Evolutionary conservation across 2,888 invertebrate genomes (phyloP), one percentile per base, ranked within the genome.

Genomic region (Ditylenchus weischeri): DNA sequence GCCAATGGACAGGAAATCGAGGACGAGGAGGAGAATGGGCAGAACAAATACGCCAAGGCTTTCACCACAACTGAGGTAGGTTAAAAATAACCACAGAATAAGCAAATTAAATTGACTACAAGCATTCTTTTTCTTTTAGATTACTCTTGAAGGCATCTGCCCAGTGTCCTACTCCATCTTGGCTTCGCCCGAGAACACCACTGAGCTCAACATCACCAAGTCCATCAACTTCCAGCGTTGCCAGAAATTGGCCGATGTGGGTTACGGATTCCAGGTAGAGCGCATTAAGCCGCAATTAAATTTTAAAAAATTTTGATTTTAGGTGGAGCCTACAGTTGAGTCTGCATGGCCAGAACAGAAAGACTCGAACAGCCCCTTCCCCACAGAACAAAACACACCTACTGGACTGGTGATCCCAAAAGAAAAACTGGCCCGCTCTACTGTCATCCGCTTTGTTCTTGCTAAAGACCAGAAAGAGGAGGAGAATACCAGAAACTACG

Each of bases 161-260:
- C 38, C 62, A 13, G 61, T 65, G 50, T 43, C 47, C 21, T 71
- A 71, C 66, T 69, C 69, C n/a, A 18, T 71, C 65, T 11, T 36
- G 23, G 23, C 59, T 23, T 38, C 23, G 2, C 47, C 47, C 48
- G 35, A 47, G 21, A 49, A 43, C 5, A n/a, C 59, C 70, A 2
- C 71, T 76, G 68, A 43, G 15, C 3, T 83, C 73, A 75, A 79
- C 57, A 78, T 85, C 66, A 78, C 78, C 69, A 73, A 76, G 70
- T 69, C 76, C 66, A 70, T 73, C 67, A 60, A 72, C 64, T 75
- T 76, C 62, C 70, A 76, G 67, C 66, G 74, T 60, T 68, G 75
- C 68, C 66, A 60, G 62, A 43, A 64, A 54, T 68, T 68, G 57
- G 64, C 74, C 58, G 70, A 76, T 57, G 47, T 71, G 38, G 54